A percentile compares a stretch with the other conserved stretches of the same genome.
Conservation (phyloP, 2,888 invertebrate species). For the Zele albiditarsus region DNA sequence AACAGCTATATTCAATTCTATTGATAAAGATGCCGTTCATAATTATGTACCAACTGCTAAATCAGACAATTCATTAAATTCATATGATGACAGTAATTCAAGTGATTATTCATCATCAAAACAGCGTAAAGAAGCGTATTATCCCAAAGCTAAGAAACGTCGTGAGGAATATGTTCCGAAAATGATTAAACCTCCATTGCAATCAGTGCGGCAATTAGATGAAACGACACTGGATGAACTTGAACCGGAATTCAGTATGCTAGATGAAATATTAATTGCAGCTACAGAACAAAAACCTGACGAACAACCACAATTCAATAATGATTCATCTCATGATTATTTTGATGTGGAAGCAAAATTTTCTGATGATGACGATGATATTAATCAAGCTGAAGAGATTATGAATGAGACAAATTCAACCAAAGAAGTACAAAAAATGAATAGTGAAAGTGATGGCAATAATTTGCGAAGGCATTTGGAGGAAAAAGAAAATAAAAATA, state of each 20-base stretch:
- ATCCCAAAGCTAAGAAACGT: conserved; percentile 67
- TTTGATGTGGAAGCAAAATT: conserved; percentile 63
- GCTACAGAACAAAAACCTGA: conserved; percentile 46
- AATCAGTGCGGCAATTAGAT: conserved; percentile 56
- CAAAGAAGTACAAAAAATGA: conserved; percentile 53
- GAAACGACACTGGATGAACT: conserved; percentile 69
- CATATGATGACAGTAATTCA: conserved; percentile 61
- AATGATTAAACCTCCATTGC: conserved; percentile 67
- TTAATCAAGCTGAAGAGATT: conserved; percentile 46
- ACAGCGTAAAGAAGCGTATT: conserved; percentile 63
- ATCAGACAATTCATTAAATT: conserved; percentile 59
- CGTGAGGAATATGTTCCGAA: conserved; percentile 70
- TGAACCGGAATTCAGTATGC: conserved; percentile 70
- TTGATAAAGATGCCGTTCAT: conserved; percentile 52
- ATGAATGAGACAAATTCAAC: conserved; percentile 50
- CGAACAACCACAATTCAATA: conserved; percentile 18
- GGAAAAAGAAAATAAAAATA: conserved; percentile 48
- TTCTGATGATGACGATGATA: conserved; percentile 66
- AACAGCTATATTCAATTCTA: conserved; percentile 59
- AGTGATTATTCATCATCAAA: conserved; percentile 60
- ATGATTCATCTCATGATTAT: conserved; percentile 58
- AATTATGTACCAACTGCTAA: conserved; percentile 66
- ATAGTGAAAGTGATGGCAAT: conserved; percentile 34
- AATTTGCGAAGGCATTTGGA: conserved; percentile 48
- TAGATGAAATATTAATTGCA: conserved; percentile 70